Evolutionary conservation across 2,797 vertebrate species (phyloP).

Genomic region (Telmatherina bonti): DNA sequence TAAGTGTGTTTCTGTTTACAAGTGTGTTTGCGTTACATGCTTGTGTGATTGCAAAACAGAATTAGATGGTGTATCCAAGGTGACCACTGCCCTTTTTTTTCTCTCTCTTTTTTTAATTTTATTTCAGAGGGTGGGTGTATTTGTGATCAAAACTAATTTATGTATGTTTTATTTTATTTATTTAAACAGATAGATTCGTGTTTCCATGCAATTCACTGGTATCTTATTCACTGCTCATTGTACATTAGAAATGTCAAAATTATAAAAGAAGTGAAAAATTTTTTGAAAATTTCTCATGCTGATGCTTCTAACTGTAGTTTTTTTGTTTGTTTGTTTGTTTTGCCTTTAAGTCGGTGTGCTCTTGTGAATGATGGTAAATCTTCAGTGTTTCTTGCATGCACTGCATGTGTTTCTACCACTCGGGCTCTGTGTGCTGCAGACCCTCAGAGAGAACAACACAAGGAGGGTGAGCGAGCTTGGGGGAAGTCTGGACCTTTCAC

Average conservation of each 20-base stretch:
- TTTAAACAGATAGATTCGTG: constrained; percentile 53
- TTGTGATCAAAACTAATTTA: constrained; percentile 70
- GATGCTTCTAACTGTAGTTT: not conserved
- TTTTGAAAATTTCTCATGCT: not conserved
- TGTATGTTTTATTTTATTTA: constrained; percentile 56
- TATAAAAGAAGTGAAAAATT: not conserved
- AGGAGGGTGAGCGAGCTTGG: constrained; percentile 16
- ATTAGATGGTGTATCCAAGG: constrained; percentile 67
- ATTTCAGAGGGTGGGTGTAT: constrained; percentile 43
- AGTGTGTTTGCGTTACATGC: constrained; percentile 29
- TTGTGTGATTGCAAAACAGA: constrained; percentile 50
- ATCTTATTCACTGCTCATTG: constrained; percentile 57
- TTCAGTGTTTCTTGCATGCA: not conserved
- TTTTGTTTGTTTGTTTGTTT: not conserved
- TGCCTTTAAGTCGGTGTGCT: constrained; percentile 11
- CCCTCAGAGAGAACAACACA: constrained; percentile 31
- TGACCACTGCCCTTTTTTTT: constrained; percentile 39
- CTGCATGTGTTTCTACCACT: constrained; percentile 10
- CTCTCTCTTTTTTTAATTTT: not conserved
- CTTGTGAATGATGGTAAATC: not conserved
- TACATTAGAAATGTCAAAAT: constrained; percentile 45
- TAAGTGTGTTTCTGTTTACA: constrained; percentile 38
- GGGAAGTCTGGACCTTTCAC: constrained; percentile 30
- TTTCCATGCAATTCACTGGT: constrained; percentile 61
- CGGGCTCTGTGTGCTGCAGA: constrained; percentile 50